phyloP scores from a whole-genome alignment of 2,888 invertebrate genomes.

The Trichopria drosophilae region DNA sequence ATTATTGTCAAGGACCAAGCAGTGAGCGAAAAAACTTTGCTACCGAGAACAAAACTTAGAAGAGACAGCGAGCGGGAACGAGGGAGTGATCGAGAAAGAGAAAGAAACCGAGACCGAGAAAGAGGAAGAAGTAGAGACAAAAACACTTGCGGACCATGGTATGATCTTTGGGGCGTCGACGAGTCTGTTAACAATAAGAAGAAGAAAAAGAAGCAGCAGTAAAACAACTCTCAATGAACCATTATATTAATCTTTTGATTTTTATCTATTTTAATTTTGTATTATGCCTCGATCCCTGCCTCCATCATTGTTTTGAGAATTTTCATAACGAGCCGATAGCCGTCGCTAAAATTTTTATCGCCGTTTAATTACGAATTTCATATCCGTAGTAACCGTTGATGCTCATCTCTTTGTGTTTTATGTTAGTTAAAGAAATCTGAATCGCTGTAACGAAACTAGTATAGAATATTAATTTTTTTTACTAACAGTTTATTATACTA shows the following conservation, averaged over 20 bases:
- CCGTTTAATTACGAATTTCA: too few species aligned
- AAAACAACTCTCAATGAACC: constrained; percentile 18
- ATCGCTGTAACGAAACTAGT: too few species aligned
- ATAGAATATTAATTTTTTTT: too few species aligned
- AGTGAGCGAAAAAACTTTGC: constrained; percentile 57
- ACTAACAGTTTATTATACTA: too few species aligned
- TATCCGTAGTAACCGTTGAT: too few species aligned
- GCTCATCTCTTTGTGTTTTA: too few species aligned
- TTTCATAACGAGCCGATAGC: neutral
- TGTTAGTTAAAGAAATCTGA: too few species aligned
- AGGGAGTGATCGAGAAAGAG: constrained; percentile 38
- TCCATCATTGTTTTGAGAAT: neutral
- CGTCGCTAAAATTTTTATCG: too few species aligned
- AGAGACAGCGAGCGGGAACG: constrained; percentile 61
- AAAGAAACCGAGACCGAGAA: constrained; percentile 56
- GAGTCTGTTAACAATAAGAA: constrained; percentile 66
- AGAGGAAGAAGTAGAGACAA: constrained; percentile 44
- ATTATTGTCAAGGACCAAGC: constrained; percentile 81
- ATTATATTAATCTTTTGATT: constrained; percentile 9
- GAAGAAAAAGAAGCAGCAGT: constrained; percentile 47
- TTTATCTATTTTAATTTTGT: constrained; percentile 17
- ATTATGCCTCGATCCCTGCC: neutral
- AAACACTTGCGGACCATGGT: constrained; percentile 85
- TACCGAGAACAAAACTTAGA: constrained; percentile 73
- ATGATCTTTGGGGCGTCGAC: constrained; percentile 83